Evolutionary conservation across 2,888 invertebrate species (phyloP), one percentile per base, ranked within the genome.

Genomic region (Euplagia quadripunctaria): DNA sequence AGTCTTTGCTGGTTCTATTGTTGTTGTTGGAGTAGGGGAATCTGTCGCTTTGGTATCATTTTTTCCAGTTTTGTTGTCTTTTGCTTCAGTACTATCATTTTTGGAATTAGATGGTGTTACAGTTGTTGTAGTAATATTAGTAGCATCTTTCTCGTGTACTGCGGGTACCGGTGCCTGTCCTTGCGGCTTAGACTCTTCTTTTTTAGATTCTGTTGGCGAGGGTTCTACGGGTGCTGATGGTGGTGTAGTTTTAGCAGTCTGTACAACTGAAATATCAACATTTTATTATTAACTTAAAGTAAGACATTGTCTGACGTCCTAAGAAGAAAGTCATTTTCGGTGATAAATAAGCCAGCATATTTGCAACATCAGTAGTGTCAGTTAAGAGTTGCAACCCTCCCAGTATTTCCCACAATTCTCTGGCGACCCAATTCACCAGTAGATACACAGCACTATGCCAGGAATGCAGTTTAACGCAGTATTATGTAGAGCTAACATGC

Each of bases 21-120:
- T 46, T 3, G 43, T 72, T 14, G 43, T 72, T 14, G 31, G 12
- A 14, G 73, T 77, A 11, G 78, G 9, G 7, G 14, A 20, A 9
- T 75, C 68, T 61, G 68, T 65, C 17, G 79, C 4, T 16, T 77
- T 82, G 20, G 12, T 4, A 7, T 77, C 77, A 58, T 68, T 55
- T 20, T 69, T 69, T 17, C 1, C 46, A n/a, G 83, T 76, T 16
- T 77, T 61, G 58, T 68, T 80, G 9, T 70, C 58, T 11, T 69
- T 12, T 31, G 74, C 63, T 14, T 70, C 16, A 20, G 73, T 73
- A 41, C 70, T 70, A 9, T 74, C 79, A 20, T 70, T 79, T 67
- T 71, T 74, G 17, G 52, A 9, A 11, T 63, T 51, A 20, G 49
- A 43, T 41, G 68, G 46, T 17, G 63, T 41, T 52, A 16, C 63